Conservation (phyloP, 2,113 vertebrate genomes). For the Pristiophorus japonicus region DNA sequence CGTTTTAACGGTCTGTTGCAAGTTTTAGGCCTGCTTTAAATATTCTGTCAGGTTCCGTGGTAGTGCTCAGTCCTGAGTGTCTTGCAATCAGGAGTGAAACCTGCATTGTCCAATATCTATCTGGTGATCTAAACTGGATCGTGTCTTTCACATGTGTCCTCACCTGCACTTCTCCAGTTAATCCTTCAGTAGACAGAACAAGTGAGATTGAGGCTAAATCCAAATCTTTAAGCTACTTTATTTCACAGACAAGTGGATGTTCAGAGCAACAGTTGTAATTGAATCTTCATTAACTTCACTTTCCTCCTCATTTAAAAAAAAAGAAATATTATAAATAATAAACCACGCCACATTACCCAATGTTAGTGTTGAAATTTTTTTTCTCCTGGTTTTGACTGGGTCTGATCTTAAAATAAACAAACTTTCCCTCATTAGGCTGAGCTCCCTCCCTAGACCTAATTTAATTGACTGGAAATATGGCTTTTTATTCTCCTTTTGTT, state of each 20-base stretch:
- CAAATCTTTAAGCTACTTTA: constrained; percentile 27
- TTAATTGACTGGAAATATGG: background rate
- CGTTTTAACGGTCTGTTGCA: background rate
- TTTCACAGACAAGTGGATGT: background rate
- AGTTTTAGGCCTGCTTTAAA: background rate
- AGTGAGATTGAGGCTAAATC: background rate
- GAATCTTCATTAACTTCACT: background rate
- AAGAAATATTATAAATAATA: background rate
- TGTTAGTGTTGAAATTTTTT: background rate
- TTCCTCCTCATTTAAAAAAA: background rate
- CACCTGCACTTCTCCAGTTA: background rate
- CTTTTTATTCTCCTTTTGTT: background rate
- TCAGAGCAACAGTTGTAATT: background rate
- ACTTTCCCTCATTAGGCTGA: background rate
- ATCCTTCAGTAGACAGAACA: background rate
- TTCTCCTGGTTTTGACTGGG: background rate
- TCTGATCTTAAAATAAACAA: background rate
- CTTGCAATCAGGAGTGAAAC: background rate
- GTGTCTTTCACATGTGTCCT: background rate
- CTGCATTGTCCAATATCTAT: background rate
- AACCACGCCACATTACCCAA: background rate
- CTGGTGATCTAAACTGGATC: background rate
- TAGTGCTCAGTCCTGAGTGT: background rate
- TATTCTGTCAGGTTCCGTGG: background rate
- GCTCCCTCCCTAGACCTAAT: background rate